A percentile compares a stretch with the other conserved stretches of the same genome.
Conservation (phyloP, 1,140 invertebrate species). For the Trachelipus rathkii region DNA sequence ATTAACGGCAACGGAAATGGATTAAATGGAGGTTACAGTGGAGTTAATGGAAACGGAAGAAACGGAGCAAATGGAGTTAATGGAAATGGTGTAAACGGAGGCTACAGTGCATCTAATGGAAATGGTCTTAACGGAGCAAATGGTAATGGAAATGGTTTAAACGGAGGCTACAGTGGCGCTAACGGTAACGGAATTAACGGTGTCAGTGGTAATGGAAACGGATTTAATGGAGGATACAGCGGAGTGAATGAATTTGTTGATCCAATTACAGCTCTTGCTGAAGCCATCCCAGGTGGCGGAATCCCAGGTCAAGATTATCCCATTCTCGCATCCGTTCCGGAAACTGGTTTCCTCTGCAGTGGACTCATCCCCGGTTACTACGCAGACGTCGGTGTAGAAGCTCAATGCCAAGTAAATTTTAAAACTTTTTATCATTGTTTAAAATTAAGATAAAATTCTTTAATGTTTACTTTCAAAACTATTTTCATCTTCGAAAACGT, state of each 20-base stretch:
- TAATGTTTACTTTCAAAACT: not conserved
- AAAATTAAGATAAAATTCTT: not conserved
- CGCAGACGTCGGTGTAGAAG: conserved; percentile 52
- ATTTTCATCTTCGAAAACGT: not conserved
- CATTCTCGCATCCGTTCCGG: conserved; percentile 48
- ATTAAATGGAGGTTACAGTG: not conserved
- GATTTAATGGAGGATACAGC: not conserved
- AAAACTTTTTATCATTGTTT: not conserved
- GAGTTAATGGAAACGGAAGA: not conserved
- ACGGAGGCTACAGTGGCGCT: not conserved
- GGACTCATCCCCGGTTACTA: conserved; percentile 53
- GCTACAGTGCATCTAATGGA: not conserved
- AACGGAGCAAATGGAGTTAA: conserved; percentile 20
- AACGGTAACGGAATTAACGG: conserved; percentile 11
- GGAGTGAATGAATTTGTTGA: not conserved
- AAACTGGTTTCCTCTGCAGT: conserved; percentile 51
- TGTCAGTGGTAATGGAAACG: conserved; percentile 19
- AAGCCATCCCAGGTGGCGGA: conserved; percentile 45
- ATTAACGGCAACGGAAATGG: conserved; percentile 12
- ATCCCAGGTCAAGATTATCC: conserved; percentile 49
- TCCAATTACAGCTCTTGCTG: conserved; percentile 19
- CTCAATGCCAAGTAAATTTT: conserved; percentile 56
- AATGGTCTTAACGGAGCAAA: conserved; percentile 18
- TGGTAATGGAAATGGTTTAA: conserved; percentile 12
- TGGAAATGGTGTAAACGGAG: not conserved